A percentile compares a stretch with the other conserved stretches of the same genome.
Evolutionary conservation across 1,140 invertebrate genomes (phyloP).

Genomic region (Cherax quadricarinatus): DNA sequence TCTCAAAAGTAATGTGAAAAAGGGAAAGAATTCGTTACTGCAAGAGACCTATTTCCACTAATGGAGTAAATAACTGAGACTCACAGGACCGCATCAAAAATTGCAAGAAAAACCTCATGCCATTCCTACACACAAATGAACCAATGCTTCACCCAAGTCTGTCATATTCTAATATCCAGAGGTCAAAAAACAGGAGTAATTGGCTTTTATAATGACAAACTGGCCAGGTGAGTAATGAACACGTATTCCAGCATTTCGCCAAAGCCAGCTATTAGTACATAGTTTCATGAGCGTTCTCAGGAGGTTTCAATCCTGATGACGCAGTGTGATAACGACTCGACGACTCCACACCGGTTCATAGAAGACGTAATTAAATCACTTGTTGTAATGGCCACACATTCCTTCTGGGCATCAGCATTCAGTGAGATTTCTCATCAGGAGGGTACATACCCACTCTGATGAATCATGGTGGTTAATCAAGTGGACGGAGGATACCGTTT

Average conservation of each 20-base stretch:
- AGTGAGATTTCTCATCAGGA: constrained; percentile 27
- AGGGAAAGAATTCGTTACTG: no score
- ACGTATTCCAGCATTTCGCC: constrained; percentile 17
- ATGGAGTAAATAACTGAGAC: constrained; percentile 21
- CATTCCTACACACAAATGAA: background rate
- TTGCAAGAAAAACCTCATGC: background rate
- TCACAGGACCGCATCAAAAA: background rate
- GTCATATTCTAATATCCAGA: background rate
- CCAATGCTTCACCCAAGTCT: background rate
- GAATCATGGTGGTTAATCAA: constrained; percentile 47
- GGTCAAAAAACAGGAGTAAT: background rate
- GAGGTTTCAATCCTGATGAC: constrained; percentile 30
- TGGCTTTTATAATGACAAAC: constrained; percentile 10
- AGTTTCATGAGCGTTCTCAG: constrained; percentile 22
- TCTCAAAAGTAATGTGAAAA: no score
- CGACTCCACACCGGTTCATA: constrained; percentile 18
- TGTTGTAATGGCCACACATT: constrained; percentile 51
- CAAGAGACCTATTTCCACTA: constrained; percentile 5
- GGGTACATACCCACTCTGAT: background rate
- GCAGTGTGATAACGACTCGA: constrained; percentile 35
- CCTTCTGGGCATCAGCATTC: constrained; percentile 1
- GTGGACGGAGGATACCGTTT: background rate
- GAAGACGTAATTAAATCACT: constrained; percentile 49
- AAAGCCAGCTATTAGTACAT: constrained; percentile 34
- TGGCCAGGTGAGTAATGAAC: constrained; percentile 9